Evolutionary conservation across 2,797 vertebrate species (phyloP), one percentile per base, ranked within the genome.

Genomic region (Cuniculus paca): DNA sequence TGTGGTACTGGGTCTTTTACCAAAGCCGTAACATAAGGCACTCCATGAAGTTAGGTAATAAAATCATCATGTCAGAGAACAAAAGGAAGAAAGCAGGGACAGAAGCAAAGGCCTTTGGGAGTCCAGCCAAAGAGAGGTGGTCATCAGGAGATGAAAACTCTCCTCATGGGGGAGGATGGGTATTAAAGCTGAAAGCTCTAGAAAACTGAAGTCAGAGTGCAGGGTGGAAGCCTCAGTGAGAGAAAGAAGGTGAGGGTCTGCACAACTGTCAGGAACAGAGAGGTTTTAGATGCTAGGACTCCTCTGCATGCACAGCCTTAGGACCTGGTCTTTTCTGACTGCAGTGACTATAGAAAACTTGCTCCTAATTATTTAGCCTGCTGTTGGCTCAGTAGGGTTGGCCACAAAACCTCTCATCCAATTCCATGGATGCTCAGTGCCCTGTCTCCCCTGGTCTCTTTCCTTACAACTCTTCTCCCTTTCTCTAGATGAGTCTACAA

Each of bases 401-500:
- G 10, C 36, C 68, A 36, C 12, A 9, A 52, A 72, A 20, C 4
- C 22, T 24, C n/a, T 63, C 31, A 22, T 45, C 34, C 52, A 68
- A 1, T 79, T 52, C 65, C 63, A 6, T 74, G 84, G 65, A 31
- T 96, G 81, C 90, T 95, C 82, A 12, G 81, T 6, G 0, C 58
- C 24, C 50, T 39, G 34, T 83, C 20, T 17, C 54, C 85, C 26
- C 14, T 45, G 3, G 10, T n/a, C 45, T 50, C 34, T 72, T 80
- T 45, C 65, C 56, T 91, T 83, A 34, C 61, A 58, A 45, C 48
- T 22, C 36, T 90, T 83, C 78, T 95, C 93, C 90, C 83, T 81
- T 97, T 88, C 93, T 98, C 89, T 4, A 85, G 95, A 85, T 48
- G 22, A 75, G 96, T 94, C 91, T 90, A 85, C 87, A 96, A 95